Evolutionary conservation across 1,140 invertebrate species (phyloP), one percentile per base, ranked within the genome.

Genomic region (Drosophila eugracilis): DNA sequence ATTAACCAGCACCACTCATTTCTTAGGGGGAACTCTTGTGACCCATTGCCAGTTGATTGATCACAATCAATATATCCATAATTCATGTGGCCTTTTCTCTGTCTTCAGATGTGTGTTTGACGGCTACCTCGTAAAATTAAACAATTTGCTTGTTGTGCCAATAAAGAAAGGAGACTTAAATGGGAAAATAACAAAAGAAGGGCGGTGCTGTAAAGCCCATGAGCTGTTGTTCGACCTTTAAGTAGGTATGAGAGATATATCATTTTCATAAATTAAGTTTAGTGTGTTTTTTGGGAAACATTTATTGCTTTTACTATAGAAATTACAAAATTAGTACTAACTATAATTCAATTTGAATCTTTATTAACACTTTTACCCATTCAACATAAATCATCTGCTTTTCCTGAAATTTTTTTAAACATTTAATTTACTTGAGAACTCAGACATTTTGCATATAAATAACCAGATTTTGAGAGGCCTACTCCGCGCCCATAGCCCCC

Each of bases 11-110:
- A 26, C n/a, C 10, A 3, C 4, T 73, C 22, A 22, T 30, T 50
- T 32, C 1, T 42, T 12, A 3, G 19, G 14, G 26, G 52, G 37
- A 36, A 69, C 49, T 34, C 12, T 28, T 36, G 22, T 52, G 67
- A 60, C 67, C 70, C 69, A 55, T 45, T 70, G 49, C 24, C 52
- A 34, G 30, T 74, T 76, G 83, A 85, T 80, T 72, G 78, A 84
- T 75, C 70, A 79, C 71, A 55, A 53, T 48, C 49, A 42, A 60
- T 57, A 49, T 34, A 73, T 53, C 36, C 55, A 80, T 80, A 67
- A 75, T 79, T 84, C 60, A 85, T 75, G 58, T 39, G 41, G 14
- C 14, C n/a, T 58, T 39, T 62, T n/a, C 3, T 30, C 24, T 22
- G 10, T 75, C 53, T 34, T 24, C 19, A 9, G 28, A 12, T 19